Conservation (phyloP, 1,140 invertebrate genomes). For the Mactra quadrangularis region DNA sequence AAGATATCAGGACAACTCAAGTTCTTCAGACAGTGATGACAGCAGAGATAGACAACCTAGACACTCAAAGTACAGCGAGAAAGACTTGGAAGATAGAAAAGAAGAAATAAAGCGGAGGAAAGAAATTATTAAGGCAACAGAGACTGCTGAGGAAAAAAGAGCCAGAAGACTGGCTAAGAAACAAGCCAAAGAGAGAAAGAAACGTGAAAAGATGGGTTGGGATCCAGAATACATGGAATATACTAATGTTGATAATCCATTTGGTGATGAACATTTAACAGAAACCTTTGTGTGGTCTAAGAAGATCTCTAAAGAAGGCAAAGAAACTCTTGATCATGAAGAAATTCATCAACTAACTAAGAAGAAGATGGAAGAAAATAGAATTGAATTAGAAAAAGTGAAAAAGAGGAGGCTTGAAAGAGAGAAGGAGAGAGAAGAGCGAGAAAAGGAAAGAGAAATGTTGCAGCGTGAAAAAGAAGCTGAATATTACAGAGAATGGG, state of each 20-base stretch:
- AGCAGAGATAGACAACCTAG: slow-evolving; percentile 3
- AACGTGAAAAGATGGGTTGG: slow-evolving; percentile 97
- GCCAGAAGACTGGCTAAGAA: slow-evolving; percentile 93
- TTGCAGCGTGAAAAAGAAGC: slow-evolving; percentile 97
- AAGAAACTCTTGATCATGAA: slow-evolving; percentile 90
- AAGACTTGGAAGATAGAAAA: neutral
- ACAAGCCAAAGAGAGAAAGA: slow-evolving; percentile 93
- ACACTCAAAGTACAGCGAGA: neutral
- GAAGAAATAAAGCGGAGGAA: slow-evolving; percentile 84
- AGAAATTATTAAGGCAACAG: slow-evolving; percentile 92
- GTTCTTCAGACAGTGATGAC: slow-evolving; percentile 23
- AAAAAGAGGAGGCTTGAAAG: slow-evolving; percentile 95
- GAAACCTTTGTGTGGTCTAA: slow-evolving; percentile 98
- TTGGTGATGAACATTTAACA: slow-evolving; percentile 97
- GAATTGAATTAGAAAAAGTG: slow-evolving; percentile 88
- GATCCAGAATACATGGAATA: slow-evolving; percentile 92
- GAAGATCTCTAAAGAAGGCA: slow-evolving; percentile 97
- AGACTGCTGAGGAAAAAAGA: slow-evolving; percentile 97
- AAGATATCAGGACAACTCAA: neutral
- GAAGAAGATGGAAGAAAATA: slow-evolving; percentile 95
- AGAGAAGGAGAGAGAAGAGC: slow-evolving; percentile 93
- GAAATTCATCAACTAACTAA: slow-evolving; percentile 94
- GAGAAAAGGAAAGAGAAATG: slow-evolving; percentile 93
- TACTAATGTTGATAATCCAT: slow-evolving; percentile 98
- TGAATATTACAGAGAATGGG: slow-evolving; percentile 97